phyloP scores from a whole-genome alignment of 2,797 vertebrate species.

The Sylvilagus floridanus region DNA sequence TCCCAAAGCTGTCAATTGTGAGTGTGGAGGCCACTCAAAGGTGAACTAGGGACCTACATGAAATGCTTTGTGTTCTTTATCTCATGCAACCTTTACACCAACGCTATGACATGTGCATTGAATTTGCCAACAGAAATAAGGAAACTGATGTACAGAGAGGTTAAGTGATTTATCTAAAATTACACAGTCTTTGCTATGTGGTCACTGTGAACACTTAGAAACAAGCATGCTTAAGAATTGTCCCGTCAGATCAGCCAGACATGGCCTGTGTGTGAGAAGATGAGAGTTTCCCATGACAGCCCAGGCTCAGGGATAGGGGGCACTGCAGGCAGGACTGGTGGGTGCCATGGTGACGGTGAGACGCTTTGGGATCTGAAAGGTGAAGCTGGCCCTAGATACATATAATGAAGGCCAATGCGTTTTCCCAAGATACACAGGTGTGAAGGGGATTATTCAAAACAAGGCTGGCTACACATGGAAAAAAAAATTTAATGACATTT shows the following conservation, averaged over 20 bases:
- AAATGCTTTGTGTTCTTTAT: background rate
- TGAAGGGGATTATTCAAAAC: background rate
- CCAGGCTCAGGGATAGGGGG: background rate
- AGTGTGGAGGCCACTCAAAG: no score
- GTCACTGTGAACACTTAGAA: background rate
- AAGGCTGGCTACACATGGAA: background rate
- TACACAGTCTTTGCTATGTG: background rate
- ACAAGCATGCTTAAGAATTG: background rate
- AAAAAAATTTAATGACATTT: background rate
- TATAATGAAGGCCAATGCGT: background rate
- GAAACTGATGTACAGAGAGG: background rate
- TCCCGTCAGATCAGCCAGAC: background rate
- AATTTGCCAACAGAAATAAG: background rate
- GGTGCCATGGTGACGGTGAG: background rate
- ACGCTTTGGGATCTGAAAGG: background rate
- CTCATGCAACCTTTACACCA: background rate
- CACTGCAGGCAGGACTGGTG: background rate
- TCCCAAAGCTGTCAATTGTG: background rate
- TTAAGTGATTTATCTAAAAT: background rate
- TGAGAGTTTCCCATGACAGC: background rate
- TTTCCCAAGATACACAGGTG: background rate
- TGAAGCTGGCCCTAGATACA: background rate
- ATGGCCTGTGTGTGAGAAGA: no score
- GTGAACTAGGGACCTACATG: background rate
- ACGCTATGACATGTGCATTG: no score